phyloP scores from a whole-genome alignment of 2,113 vertebrate species.

The Leucopternis melanops region DNA sequence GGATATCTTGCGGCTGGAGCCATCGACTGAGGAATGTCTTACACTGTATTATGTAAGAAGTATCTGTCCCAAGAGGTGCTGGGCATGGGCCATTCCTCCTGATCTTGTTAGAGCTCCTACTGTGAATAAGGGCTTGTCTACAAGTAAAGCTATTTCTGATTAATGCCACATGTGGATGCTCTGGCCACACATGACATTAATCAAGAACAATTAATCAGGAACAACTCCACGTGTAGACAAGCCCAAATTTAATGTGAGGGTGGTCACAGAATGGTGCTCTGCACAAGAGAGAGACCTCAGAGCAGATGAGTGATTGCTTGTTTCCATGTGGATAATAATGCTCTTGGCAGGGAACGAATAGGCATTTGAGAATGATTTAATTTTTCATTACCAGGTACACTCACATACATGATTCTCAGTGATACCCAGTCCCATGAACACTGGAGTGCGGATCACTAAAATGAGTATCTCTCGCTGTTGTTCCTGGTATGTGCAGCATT shows the following conservation, averaged over 20 bases:
- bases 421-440: background rate
- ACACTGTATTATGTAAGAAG: background rate
- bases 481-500: background rate
- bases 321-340: background rate
- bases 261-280: conserved; percentile 2
- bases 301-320: background rate
- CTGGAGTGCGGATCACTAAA: background rate
- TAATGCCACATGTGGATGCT: background rate
- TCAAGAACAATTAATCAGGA: conserved; percentile 42
- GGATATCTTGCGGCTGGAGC: background rate
- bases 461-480: rapidly evolving
- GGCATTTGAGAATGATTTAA: background rate
- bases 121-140: background rate
- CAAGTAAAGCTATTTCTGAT: background rate
- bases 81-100: background rate
- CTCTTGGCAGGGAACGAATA: background rate
- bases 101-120: background rate
- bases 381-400: background rate
- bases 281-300: background rate
- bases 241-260: conserved; percentile 18
- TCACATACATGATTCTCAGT: background rate
- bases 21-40: background rate
- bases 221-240: background rate
- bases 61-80: background rate
- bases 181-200: conserved; percentile 14